Evolutionary conservation across 92 coral and sea anemone genomes (phyloP), one percentile per base, ranked within the genome.

Genomic region (Plumapathes pennacea): DNA sequence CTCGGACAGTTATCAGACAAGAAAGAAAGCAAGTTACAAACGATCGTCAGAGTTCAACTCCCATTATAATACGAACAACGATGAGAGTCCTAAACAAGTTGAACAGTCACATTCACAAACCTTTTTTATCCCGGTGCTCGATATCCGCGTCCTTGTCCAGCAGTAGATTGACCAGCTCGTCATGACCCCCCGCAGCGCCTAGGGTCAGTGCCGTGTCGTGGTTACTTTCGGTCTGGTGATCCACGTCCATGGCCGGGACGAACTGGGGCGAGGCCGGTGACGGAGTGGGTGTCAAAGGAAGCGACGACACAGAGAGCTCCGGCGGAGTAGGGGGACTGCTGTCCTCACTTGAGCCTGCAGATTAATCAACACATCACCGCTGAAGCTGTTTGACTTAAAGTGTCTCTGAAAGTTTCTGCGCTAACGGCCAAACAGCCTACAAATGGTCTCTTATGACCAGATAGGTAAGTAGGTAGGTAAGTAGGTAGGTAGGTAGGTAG

Each of bases 121-220:
- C 98, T 83, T 92, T 92, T 60, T 92, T 92, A 60, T 92, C 98
- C 38, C 96, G 60, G 60, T 92, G 98, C 47, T 92, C 98, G 41
- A 92, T 82, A 30, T 85, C 89, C 13, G 98, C 61, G 36, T 88
- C 90, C 30, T 89, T 89, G 45, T 80, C 78, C 15, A 92, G 70
- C 32, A 92, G 57, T 19, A 92, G 69, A 18, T 81, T 83, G 2
- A 92, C 96, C 17, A 92, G 89, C 39, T 92, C 98, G 69, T 92
- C 98, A 47, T 92, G 98, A 1, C 98, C 98, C 5, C 98, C 98
- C 0, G 98, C 98, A 0, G 98, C 92, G 9, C 96, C 98, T 58
- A 92, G 80, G 0, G 98, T 88, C 49, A 92, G 64, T 3, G 98
- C 98, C 1, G 98, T 92, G 58, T 92, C 98, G 43, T 90, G 95